These are phyloP conservation scores for Trachemys scripta DNA, from an alignment of 2,113 vertebrate species.

Conservation along the genomic window DNA sequence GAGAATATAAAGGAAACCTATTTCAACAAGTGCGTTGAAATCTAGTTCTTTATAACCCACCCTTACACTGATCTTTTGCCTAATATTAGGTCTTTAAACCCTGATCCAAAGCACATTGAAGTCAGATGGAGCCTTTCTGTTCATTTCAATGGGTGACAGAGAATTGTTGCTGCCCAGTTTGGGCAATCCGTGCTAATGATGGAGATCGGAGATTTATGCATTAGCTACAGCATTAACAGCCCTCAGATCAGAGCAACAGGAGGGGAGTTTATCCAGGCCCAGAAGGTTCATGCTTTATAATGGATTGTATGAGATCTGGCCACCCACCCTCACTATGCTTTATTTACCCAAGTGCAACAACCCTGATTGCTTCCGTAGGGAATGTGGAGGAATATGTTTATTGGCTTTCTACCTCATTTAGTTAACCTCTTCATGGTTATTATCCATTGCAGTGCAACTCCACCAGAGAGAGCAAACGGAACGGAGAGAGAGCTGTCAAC, in stretches of 20 bases:
- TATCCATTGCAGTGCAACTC: background rate
- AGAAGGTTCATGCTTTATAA: background rate
- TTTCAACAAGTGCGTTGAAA: background rate
- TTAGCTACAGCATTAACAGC: accelerated
- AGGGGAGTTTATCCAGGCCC: slow-evolving; percentile 6
- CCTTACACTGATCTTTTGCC: background rate
- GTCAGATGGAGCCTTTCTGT: background rate
- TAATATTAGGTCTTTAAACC: background rate
- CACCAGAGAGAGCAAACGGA: background rate
- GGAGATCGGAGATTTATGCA: accelerated
- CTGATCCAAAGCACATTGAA: accelerated
- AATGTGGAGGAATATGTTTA: background rate
- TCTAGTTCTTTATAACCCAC: background rate
- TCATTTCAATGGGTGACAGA: background rate
- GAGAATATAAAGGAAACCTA: background rate
- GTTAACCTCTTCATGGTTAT: slow-evolving; percentile 13
- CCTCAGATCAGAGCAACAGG: background rate
- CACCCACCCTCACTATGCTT: slow-evolving; percentile 18
- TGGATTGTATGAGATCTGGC: slow-evolving; percentile 1
- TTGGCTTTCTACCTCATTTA: background rate
- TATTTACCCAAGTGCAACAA: slow-evolving; percentile 24
- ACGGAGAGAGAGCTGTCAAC: background rate
- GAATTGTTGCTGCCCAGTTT: background rate
- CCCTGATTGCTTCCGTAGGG: background rate
- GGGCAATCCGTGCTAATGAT: accelerated